These are phyloP conservation scores for Bubo scandiacus DNA, from an alignment of 2,113 vertebrate genomes.

Conservation along the genomic window DNA sequence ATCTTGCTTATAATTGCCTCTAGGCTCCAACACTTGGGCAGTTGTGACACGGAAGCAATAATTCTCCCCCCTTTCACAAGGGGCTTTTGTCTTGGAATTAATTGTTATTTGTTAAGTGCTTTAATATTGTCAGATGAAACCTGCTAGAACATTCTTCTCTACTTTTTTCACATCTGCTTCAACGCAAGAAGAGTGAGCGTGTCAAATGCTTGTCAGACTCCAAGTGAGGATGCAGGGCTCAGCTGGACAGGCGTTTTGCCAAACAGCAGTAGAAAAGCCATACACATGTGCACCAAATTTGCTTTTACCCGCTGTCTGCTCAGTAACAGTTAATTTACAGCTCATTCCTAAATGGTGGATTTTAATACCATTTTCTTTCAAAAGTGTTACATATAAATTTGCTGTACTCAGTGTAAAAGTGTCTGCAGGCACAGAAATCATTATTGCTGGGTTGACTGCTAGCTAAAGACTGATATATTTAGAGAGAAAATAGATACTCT, in stretches of 20 bases:
- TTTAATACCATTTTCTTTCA: conserved; percentile 20
- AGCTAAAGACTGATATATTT: conserved; percentile 28
- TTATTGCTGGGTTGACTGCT: conserved; percentile 26
- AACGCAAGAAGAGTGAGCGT: accelerated
- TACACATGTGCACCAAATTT: not conserved
- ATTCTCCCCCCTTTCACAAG: not conserved
- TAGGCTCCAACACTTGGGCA: not conserved
- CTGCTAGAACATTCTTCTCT: not conserved
- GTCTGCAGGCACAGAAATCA: conserved; percentile 31
- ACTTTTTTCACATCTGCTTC: not conserved
- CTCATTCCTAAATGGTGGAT: not conserved
- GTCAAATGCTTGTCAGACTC: not conserved
- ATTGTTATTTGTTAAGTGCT: not conserved
- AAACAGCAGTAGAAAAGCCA: not conserved
- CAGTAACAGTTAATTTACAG: conserved; percentile 28
- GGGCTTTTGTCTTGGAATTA: not conserved
- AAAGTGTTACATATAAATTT: conserved; percentile 14
- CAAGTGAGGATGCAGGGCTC: not conserved
- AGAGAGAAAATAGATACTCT: conserved; percentile 19
- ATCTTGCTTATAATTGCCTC: not conserved
- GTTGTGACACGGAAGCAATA: not conserved
- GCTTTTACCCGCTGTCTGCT: not conserved
- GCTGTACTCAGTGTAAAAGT: not conserved
- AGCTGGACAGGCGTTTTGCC: not conserved
- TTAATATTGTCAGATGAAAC: not conserved